A percentile compares a stretch with the other conserved stretches of the same genome.
phyloP scores from a whole-genome alignment of 2,797 vertebrate species.

The Loris lydekkerianus region DNA sequence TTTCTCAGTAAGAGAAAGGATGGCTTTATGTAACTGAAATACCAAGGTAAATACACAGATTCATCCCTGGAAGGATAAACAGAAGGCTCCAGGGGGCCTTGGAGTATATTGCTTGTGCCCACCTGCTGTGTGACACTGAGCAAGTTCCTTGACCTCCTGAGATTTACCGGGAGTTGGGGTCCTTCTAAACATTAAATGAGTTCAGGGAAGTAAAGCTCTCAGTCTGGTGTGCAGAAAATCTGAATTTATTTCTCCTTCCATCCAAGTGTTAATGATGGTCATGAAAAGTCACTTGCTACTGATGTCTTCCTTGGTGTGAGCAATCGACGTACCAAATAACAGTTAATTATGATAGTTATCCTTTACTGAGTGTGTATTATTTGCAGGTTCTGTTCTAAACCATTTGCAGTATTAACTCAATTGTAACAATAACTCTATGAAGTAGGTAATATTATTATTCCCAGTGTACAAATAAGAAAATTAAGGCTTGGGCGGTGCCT shows the following conservation, averaged over 20 bases:
- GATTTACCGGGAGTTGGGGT: not conserved
- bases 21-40: not conserved
- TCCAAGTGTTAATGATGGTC: not conserved
- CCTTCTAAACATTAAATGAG: not conserved
- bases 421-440: not conserved
- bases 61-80: not conserved
- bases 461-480: constrained; percentile 33
- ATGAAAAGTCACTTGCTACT: not conserved
- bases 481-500: not conserved
- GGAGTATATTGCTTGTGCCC: not conserved
- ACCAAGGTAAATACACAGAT: not conserved
- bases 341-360: not conserved
- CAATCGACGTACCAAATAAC: not conserved
- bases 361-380: not conserved
- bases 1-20: constrained; percentile 15
- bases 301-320: not conserved
- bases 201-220: not conserved
- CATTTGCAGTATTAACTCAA: not conserved
- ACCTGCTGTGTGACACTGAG: not conserved
- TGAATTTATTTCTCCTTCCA: constrained; percentile 34
- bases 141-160: not conserved
- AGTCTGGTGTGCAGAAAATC: not conserved
- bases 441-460: not conserved
- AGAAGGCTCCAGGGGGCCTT: not conserved
- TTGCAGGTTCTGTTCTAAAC: not conserved